phyloP scores from a whole-genome alignment of 2,888 invertebrate genomes.

The Poecilobothrus nobilitatus region DNA sequence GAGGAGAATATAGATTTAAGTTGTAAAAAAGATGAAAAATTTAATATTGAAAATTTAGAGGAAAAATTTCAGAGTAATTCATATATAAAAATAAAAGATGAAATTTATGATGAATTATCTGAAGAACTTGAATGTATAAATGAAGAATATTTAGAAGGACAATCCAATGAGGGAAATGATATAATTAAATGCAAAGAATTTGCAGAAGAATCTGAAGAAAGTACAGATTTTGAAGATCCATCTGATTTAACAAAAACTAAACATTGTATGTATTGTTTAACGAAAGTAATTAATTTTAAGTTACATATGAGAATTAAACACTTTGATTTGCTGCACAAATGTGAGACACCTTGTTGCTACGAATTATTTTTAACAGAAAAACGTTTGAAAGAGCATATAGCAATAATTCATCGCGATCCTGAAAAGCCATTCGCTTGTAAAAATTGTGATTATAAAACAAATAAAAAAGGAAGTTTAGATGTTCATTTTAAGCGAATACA shows the following conservation, averaged over 20 bases:
- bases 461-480: not conserved
- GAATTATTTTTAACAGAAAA: slow-evolving; percentile 1
- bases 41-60: not conserved
- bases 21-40: not conserved
- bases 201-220: not conserved
- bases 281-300: not conserved
- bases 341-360: not conserved
- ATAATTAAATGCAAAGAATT: not conserved
- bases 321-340: not conserved
- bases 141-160: slow-evolving; percentile 3
- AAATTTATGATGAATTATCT: not conserved
- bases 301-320: not conserved
- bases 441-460: not conserved
- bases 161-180: not conserved
- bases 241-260: not conserved
- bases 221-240: not conserved
- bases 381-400: not conserved
- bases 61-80: no score
- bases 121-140: not conserved
- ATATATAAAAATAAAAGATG: no score
- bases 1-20: not conserved
- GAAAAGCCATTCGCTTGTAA: not conserved
- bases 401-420: not conserved
- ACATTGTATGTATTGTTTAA: not conserved
- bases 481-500: slow-evolving; percentile 1